Evolutionary conservation across 2,797 vertebrate genomes (phyloP).

Genomic region (Kryptopterus vitreolus): DNA sequence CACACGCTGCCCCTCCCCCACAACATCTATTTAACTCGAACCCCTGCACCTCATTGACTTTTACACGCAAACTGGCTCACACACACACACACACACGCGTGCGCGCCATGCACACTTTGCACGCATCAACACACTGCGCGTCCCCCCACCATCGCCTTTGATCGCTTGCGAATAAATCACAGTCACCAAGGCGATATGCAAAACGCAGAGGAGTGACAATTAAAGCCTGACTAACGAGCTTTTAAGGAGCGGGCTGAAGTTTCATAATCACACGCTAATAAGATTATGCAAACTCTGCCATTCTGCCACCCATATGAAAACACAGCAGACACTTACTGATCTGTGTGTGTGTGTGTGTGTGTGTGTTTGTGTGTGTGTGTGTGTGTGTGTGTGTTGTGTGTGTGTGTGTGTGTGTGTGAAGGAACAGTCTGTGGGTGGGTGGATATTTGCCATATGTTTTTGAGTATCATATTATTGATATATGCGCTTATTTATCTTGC

Average conservation of each 20-base stretch:
- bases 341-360: conserved; percentile 24
- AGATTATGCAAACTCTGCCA: conserved; percentile 67
- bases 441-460: conserved; percentile 42
- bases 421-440: conserved; percentile 29
- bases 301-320: conserved; percentile 66
- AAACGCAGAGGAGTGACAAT: conserved; percentile 74
- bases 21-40: conserved; percentile 22
- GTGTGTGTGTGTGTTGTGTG: conserved; percentile 22
- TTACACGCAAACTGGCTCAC: conserved; percentile 49
- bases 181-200: conserved; percentile 74
- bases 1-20: conserved; percentile 22
- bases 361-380: conserved; percentile 24
- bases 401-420: not conserved
- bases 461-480: conserved; percentile 11
- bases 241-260: conserved; percentile 76
- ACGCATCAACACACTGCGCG: conserved; percentile 61
- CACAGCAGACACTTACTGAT: conserved; percentile 32
- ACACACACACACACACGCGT: conserved; percentile 39
- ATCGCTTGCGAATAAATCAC: conserved; percentile 77
- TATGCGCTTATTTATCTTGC: conserved; percentile 18
- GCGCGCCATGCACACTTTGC: conserved; percentile 59
- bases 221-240: conserved; percentile 81
- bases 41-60: conserved; percentile 41
- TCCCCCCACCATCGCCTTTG: conserved; percentile 65
- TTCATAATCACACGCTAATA: conserved; percentile 76